These are phyloP conservation scores for Mesocricetus auratus DNA, from an alignment of 2,113 vertebrate species.

Conservation along the genomic window DNA sequence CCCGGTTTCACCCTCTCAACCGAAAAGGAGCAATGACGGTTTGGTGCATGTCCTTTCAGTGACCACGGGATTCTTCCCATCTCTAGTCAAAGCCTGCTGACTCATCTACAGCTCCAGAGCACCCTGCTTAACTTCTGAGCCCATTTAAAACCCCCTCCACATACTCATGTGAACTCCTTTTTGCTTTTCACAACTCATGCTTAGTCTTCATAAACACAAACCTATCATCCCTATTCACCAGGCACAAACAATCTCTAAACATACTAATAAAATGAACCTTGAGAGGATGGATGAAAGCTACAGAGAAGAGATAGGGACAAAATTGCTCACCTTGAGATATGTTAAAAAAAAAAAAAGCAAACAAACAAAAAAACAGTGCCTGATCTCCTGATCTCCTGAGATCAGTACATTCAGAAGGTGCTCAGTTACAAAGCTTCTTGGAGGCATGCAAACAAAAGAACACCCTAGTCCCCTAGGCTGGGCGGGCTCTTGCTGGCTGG, in stretches of 20 bases:
- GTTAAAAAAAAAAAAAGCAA: background rate
- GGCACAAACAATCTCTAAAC: background rate
- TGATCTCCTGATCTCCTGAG: background rate
- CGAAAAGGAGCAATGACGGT: background rate
- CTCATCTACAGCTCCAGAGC: background rate
- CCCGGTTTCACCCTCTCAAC: background rate
- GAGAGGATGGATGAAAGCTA: background rate
- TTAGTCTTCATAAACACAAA: background rate
- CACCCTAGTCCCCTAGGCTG: background rate
- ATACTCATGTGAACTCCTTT: background rate
- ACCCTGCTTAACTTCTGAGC: background rate
- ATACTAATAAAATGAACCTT: slow-evolving; percentile 42
- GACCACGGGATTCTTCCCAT: background rate
- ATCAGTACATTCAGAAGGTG: slow-evolving; percentile 25
- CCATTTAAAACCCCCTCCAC: background rate
- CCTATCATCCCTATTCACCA: background rate
- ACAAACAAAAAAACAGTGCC: slow-evolving; percentile 30
- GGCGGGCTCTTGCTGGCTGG: background rate
- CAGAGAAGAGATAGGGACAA: background rate
- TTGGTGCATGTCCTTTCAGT: background rate
- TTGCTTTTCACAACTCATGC: background rate
- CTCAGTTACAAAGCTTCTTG: background rate
- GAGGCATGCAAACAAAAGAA: slow-evolving; percentile 51
- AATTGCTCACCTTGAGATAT: background rate
- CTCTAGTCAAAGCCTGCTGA: background rate